Evolutionary conservation across 2,113 vertebrate genomes (phyloP).

Genomic region (Rhinichthys klamathensis): DNA sequence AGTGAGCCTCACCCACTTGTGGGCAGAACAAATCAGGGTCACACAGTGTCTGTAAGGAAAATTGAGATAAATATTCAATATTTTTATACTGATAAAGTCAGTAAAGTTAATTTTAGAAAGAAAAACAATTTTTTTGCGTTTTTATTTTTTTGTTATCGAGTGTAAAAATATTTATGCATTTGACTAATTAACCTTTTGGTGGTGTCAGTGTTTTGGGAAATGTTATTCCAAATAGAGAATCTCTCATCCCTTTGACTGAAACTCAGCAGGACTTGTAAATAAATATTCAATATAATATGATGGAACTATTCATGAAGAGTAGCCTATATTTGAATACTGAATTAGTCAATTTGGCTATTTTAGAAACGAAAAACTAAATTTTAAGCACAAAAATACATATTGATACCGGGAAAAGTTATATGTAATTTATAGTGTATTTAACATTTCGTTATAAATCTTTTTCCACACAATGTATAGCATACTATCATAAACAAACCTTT

Average conservation of each 20-base stretch:
- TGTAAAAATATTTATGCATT: no score
- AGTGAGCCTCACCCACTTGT: not conserved
- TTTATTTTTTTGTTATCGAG: no score
- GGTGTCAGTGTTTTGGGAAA: not conserved
- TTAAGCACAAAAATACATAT: not conserved
- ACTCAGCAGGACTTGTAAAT: no score
- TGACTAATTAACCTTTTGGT: no score
- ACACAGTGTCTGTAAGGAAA: not conserved
- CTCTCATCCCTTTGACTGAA: not conserved
- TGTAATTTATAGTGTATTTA: not conserved
- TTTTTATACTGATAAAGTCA: no score
- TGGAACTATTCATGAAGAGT: not conserved
- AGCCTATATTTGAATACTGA: not conserved
- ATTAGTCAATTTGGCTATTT: not conserved
- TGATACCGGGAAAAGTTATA: not conserved
- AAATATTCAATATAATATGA: no score
- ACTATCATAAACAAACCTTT: not conserved
- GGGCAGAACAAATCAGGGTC: not conserved
- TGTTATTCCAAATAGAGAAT: not conserved
- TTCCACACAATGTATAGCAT: not conserved
- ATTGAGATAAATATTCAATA: not conserved
- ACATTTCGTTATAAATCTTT: not conserved
- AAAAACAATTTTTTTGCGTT: no score
- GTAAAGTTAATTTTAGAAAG: no score
- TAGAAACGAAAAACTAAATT: not conserved